A percentile compares a stretch with the other conserved stretches of the same genome.
These are phyloP conservation scores for Loris lydekkerianus DNA, from an alignment of 2,797 vertebrate species.

Conservation along the genomic window DNA sequence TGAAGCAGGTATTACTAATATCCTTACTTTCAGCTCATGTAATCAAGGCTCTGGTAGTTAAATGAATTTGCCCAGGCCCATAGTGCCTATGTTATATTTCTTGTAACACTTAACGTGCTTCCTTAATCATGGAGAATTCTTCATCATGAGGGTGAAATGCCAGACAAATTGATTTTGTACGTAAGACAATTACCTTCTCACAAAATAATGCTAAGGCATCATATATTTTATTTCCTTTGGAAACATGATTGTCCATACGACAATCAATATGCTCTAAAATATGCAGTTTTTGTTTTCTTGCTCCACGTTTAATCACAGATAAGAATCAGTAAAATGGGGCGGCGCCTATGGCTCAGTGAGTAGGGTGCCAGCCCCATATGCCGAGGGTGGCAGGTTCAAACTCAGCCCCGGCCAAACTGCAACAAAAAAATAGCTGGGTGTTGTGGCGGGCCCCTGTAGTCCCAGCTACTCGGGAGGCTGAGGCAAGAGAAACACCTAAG, in stretches of 20 bases:
- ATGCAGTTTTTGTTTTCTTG: background rate
- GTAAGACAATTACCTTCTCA: background rate
- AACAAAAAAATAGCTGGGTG: too few relatives aligned
- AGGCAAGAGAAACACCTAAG: too few relatives aligned
- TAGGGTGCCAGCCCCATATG: too few relatives aligned
- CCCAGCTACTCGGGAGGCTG: too few relatives aligned
- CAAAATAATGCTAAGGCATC: background rate
- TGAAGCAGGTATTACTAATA: background rate
- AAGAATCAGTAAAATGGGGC: background rate
- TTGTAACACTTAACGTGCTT: background rate
- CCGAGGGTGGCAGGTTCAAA: too few relatives aligned
- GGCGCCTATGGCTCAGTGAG: too few relatives aligned
- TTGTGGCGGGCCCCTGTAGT: too few relatives aligned
- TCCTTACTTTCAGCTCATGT: background rate
- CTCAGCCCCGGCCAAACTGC: too few relatives aligned
- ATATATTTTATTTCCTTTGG: background rate
- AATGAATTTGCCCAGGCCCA: background rate
- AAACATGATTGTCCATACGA: background rate
- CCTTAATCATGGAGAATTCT: background rate
- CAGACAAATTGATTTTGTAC: slow-evolving; percentile 46
- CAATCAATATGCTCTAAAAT: background rate
- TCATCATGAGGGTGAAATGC: background rate
- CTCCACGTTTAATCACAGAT: background rate
- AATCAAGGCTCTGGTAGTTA: background rate
- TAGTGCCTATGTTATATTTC: background rate